Evolutionary conservation across 2,797 vertebrate species (phyloP).

Genomic region (Danio albolineatus): DNA sequence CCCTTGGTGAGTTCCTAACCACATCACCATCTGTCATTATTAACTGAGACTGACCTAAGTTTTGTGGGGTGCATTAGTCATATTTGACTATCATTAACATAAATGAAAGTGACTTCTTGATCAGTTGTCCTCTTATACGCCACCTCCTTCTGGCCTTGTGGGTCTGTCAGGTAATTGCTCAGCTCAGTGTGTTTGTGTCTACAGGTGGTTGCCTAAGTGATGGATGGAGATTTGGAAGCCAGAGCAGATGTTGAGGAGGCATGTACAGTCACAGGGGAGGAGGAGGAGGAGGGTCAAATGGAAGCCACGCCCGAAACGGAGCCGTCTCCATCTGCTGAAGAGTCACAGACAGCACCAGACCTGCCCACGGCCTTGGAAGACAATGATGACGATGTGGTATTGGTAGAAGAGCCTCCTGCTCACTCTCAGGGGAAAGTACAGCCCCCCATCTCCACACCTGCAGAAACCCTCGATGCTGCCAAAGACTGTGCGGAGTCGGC

Average conservation of each 20-base stretch:
- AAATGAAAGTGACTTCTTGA: neutral
- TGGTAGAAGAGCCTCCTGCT: slow-evolving; percentile 87
- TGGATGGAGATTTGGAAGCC: slow-evolving; percentile 87
- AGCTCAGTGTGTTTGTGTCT: slow-evolving; percentile 62
- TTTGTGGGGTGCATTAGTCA: neutral
- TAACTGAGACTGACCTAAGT: neutral
- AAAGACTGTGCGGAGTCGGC: slow-evolving; percentile 80
- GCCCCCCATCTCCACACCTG: slow-evolving; percentile 56
- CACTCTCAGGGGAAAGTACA: slow-evolving; percentile 61
- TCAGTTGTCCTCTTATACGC: no score
- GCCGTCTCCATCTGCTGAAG: slow-evolving; percentile 82
- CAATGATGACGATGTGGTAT: slow-evolving; percentile 95
- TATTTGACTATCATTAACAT: neutral
- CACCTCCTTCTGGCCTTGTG: no score
- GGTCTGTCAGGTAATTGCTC: slow-evolving; percentile 16
- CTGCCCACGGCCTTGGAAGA: slow-evolving; percentile 78
- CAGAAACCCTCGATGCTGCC: slow-evolving; percentile 64
- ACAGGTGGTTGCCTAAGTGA: slow-evolving; percentile 87
- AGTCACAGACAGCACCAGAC: slow-evolving; percentile 79
- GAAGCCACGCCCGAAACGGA: slow-evolving; percentile 86
- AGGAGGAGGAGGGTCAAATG: slow-evolving; percentile 74
- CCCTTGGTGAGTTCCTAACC: neutral
- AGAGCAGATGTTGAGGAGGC: slow-evolving; percentile 72
- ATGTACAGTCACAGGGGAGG: slow-evolving; percentile 63
- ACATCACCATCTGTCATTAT: neutral